These are phyloP conservation scores for Exephanes ischioxanthus DNA, from an alignment of 2,888 invertebrate genomes.

Conservation along the genomic window DNA sequence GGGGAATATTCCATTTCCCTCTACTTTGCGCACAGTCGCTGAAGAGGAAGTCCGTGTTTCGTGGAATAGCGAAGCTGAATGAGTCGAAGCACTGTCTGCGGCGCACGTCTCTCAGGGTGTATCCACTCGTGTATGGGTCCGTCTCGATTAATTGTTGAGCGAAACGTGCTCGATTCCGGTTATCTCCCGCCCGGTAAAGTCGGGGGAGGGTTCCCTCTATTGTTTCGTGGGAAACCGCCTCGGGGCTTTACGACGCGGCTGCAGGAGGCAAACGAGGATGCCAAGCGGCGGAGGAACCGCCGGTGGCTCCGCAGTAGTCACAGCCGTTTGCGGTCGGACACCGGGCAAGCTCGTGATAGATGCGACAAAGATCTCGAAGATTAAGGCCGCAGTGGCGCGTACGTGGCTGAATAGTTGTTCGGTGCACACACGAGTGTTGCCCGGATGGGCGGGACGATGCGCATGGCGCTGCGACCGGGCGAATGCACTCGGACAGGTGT, in stretches of 20 bases:
- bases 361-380: slow-evolving; percentile 59
- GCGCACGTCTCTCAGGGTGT: too few species aligned
- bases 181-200: slow-evolving; percentile 42
- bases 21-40: neutral
- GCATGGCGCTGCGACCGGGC: slow-evolving; percentile 13
- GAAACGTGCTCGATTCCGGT: slow-evolving; percentile 57
- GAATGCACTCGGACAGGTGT: slow-evolving; percentile 45
- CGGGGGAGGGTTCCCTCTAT: slow-evolving; percentile 47
- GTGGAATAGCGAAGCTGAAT: neutral
- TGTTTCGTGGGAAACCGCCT: slow-evolving; percentile 52
- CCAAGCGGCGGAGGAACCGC: slow-evolving; percentile 42
- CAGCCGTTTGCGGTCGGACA: slow-evolving; percentile 57
- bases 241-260: slow-evolving; percentile 56
- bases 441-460: neutral
- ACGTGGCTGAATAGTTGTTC: slow-evolving; percentile 30
- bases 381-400: slow-evolving; percentile 44
- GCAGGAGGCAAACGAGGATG: slow-evolving; percentile 35
- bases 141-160: slow-evolving; percentile 54
- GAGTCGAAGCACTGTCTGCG: neutral
- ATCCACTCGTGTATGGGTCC: neutral
- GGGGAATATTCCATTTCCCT: slow-evolving; percentile 11
- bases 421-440: neutral
- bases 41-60: neutral
- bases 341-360: slow-evolving; percentile 38
- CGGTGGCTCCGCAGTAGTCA: slow-evolving; percentile 43